Evolutionary conservation across 1,140 invertebrate species (phyloP).

Genomic region (Phymastichus coffea): DNA sequence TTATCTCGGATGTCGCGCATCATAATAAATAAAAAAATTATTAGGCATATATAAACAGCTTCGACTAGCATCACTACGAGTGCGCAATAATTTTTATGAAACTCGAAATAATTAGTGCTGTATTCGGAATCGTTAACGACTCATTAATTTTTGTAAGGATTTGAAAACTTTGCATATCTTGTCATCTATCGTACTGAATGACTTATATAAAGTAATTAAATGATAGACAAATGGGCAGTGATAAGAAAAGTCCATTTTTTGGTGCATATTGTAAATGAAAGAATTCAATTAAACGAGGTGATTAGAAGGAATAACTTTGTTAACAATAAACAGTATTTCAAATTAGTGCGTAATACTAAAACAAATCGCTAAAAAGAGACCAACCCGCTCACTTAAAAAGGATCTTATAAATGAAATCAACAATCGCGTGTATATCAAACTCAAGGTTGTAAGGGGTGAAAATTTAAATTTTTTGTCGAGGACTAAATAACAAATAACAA

Average conservation of each 20-base stretch:
- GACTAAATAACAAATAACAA: too few relatives aligned
- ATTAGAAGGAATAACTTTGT: slow-evolving; percentile 43
- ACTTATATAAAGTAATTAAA: too few relatives aligned
- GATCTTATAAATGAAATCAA: slow-evolving; percentile 1
- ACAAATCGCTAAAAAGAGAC: not conserved
- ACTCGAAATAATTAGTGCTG: slow-evolving; percentile 19
- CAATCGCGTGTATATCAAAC: slow-evolving; percentile 26
- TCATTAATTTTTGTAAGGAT: slow-evolving; percentile 20
- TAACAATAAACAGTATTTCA: slow-evolving; percentile 47
- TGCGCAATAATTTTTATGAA: slow-evolving; percentile 25
- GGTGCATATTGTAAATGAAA: too few relatives aligned
- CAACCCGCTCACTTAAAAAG: slow-evolving; percentile 4
- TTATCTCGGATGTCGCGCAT: slow-evolving; percentile 1
- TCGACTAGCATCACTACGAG: slow-evolving; percentile 22
- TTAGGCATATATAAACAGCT: slow-evolving; percentile 15
- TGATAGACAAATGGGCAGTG: too few relatives aligned
- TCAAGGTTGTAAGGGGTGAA: slow-evolving; percentile 45
- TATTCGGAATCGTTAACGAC: not conserved
- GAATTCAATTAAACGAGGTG: slow-evolving; percentile 48
- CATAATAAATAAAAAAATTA: not conserved
- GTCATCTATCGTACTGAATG: slow-evolving; percentile 17
- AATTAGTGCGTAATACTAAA: slow-evolving; percentile 24
- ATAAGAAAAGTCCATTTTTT: too few relatives aligned
- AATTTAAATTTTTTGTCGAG: slow-evolving; percentile 44
- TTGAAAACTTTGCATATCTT: slow-evolving; percentile 27